Conservation (phyloP, 2,888 invertebrate species). For the Chrysolina haemoptera region DNA sequence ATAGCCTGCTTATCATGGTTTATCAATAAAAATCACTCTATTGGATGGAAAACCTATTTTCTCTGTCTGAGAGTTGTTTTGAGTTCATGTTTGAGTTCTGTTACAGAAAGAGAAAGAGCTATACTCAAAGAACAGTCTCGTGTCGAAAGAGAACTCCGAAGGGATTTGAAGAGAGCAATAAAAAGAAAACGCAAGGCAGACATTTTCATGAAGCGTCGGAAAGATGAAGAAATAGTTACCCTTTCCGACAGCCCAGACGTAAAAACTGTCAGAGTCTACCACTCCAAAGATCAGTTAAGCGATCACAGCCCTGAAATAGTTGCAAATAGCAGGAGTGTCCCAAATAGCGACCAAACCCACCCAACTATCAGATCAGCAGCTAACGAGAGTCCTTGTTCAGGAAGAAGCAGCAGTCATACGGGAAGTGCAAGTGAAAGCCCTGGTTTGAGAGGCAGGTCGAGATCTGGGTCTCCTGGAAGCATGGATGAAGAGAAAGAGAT, state of each 20-base stretch:
- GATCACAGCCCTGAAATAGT: slow-evolving; percentile 35
- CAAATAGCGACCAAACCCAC: slow-evolving; percentile 27
- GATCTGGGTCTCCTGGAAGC: slow-evolving; percentile 43
- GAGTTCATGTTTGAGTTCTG: background rate
- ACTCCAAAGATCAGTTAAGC: slow-evolving; percentile 42
- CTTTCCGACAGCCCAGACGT: slow-evolving; percentile 65
- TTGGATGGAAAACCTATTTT: too few species aligned
- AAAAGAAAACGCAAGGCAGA: slow-evolving; percentile 66
- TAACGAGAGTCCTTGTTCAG: slow-evolving; percentile 45
- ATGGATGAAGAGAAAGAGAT: slow-evolving; percentile 64
- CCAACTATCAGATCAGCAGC: slow-evolving; percentile 30
- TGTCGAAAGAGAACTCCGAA: slow-evolving; percentile 80
- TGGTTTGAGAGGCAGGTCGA: slow-evolving; percentile 53
- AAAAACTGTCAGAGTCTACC: slow-evolving; percentile 42
- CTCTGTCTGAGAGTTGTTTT: too few species aligned
- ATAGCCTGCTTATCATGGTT: too few species aligned
- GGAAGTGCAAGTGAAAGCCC: slow-evolving; percentile 49
- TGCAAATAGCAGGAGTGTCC: slow-evolving; percentile 18
- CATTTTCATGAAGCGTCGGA: slow-evolving; percentile 60
- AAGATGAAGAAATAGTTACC: slow-evolving; percentile 64
- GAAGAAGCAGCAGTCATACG: slow-evolving; percentile 46
- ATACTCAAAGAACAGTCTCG: slow-evolving; percentile 83
- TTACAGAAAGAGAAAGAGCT: slow-evolving; percentile 81
- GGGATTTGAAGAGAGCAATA: slow-evolving; percentile 69
- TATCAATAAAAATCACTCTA: too few species aligned